These are phyloP conservation scores for Nomada flava DNA, from an alignment of 2,888 invertebrate genomes.

Conservation along the genomic window DNA sequence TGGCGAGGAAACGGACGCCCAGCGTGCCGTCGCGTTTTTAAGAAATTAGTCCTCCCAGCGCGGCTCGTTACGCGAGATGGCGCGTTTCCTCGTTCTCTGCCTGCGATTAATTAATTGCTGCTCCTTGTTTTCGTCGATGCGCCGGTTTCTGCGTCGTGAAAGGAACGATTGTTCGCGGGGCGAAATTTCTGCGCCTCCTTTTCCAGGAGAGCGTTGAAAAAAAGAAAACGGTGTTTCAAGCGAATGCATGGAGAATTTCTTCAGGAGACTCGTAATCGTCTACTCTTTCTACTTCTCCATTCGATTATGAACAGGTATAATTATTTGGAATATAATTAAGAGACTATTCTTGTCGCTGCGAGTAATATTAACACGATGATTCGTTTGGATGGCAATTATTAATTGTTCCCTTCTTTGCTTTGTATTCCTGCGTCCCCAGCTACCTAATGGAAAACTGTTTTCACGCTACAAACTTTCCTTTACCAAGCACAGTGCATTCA, in stretches of 20 bases:
- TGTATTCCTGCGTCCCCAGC: no score
- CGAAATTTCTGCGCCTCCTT: background rate
- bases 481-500: no score
- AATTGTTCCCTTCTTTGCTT: no score
- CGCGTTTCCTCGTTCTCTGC: constrained; percentile 5
- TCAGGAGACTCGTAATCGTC: no score
- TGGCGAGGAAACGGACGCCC: constrained; percentile 79
- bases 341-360: no score
- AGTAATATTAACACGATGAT: no score
- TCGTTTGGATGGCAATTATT: no score
- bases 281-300: no score
- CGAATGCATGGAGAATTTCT: no score
- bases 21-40: constrained; percentile 66
- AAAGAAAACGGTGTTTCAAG: background rate
- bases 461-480: background rate
- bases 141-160: background rate
- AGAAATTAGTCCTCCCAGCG: constrained; percentile 77
- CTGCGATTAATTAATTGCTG: constrained; percentile 42
- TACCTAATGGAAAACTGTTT: background rate
- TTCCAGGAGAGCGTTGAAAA: background rate
- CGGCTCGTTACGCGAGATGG: constrained; percentile 54
- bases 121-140: constrained; percentile 8
- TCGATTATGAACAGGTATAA: no score
- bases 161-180: constrained; percentile 1
- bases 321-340: no score